Evolutionary conservation across 2,888 invertebrate genomes (phyloP), one percentile per base, ranked within the genome.

Genomic region (Callimorpha dominula): DNA sequence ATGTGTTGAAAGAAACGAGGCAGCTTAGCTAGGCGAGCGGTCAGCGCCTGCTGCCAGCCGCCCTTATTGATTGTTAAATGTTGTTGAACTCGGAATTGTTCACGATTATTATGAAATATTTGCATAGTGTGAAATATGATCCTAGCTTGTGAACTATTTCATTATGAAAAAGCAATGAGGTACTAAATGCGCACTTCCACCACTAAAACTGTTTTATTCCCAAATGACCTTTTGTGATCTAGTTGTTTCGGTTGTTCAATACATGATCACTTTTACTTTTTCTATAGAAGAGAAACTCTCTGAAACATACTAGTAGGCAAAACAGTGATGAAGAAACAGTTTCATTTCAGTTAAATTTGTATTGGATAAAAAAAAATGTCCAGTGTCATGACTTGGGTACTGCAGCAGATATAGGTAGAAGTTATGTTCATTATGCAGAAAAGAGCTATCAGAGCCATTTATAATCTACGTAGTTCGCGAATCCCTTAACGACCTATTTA

Each of bases 1-100:
- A 90, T 90, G 92, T 93, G 94, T 90, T 90, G 92, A 94, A 87
- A 89, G 93, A 92, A 91, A 90, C 82, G 83, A 81, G 73, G 81
- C 90, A 88, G 79, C 75, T 77, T 72, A 75, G 79, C 78, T 81
- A 81, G 73, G 76, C 80, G 71, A 72, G 74, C 75, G 71, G 72
- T 70, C 78, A 72, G 77, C 74, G 76, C 83, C 80, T 73, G 73
- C 71, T 67, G 65, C 60, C 68, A 77, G 71, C 65, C 77, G 76
- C 85, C 74, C 79, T 75, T 82, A 84, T 78, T 85, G 77, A 87
- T 87, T 88, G 86, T 88, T 87, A 74, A 76, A 82, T 86, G 89
- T 76, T 86, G 78, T 89, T 90, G 88, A 90, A 87, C 90, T 84
- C 81, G 54, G 69, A 73, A 78, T 82, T 74, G 70, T 79, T 72